phyloP scores from a whole-genome alignment of 2,888 invertebrate species.

The Trilocha varians region DNA sequence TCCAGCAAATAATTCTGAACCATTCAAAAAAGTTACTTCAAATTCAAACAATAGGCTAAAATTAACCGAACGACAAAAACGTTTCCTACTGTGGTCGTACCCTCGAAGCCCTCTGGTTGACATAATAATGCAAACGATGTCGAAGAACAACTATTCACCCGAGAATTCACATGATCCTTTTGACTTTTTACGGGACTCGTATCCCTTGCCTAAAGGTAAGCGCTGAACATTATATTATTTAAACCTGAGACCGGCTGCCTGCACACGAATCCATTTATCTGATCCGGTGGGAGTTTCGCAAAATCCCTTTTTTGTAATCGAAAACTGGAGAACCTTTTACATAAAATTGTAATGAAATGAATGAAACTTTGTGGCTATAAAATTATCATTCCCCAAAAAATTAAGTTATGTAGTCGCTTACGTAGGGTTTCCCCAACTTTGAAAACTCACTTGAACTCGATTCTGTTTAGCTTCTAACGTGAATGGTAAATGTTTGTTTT shows the following conservation, averaged over 20 bases:
- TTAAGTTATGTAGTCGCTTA: too few species aligned
- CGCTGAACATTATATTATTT: constrained; percentile 11
- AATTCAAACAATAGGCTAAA: constrained; percentile 7
- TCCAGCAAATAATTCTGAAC: constrained; percentile 26
- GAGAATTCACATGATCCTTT: constrained; percentile 45
- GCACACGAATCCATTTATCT: not conserved
- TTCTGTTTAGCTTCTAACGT: too few species aligned
- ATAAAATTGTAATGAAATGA: not conserved
- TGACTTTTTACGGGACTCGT: constrained; percentile 54
- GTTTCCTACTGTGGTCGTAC: constrained; percentile 42
- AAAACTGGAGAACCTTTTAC: not conserved
- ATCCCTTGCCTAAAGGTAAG: constrained; percentile 58
- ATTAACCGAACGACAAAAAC: constrained; percentile 18
- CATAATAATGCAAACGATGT: constrained; percentile 47
- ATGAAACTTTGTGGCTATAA: not conserved
- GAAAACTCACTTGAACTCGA: too few species aligned
- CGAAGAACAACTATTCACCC: constrained; percentile 33
- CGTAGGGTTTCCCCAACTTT: too few species aligned
- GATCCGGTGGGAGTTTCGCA: not conserved
- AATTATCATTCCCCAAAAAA: not conserved
- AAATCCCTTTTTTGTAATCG: not conserved
- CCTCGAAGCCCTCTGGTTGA: constrained; percentile 52
- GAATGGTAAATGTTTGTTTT: too few species aligned
- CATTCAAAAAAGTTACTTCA: constrained; percentile 2
- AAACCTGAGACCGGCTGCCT: not conserved